Percentiles rank a stretch among this genome's conserved stretches.
These are phyloP conservation scores for Sinonovacula constricta DNA, from an alignment of 1,140 invertebrate species.

Conservation along the genomic window DNA sequence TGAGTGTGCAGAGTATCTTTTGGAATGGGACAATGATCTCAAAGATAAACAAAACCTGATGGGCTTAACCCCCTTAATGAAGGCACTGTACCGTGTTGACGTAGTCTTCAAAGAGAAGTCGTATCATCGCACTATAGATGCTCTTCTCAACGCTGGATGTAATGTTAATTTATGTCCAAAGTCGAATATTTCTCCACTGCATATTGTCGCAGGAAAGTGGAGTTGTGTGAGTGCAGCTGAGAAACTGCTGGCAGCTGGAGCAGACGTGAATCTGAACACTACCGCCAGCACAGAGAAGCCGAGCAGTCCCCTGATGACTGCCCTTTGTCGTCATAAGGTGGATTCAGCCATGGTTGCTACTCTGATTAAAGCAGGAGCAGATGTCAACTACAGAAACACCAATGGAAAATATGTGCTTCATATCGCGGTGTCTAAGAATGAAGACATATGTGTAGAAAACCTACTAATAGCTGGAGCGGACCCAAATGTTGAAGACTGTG, in stretches of 20 bases:
- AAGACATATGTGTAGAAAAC: constrained; percentile 57
- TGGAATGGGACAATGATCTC: constrained; percentile 43
- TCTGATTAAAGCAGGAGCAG: constrained; percentile 62
- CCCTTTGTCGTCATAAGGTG: constrained; percentile 50
- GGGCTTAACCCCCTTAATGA: constrained; percentile 63
- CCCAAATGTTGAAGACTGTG: constrained; percentile 54
- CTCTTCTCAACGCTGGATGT: constrained; percentile 54
- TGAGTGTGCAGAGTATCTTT: constrained; percentile 54
- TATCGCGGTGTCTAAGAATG: constrained; percentile 63
- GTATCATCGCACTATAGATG: constrained; percentile 59
- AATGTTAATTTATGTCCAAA: constrained; percentile 61
- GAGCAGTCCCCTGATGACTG: constrained; percentile 57
- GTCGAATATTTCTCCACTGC: constrained; percentile 59
- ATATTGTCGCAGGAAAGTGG: constrained; percentile 59
- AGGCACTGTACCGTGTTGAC: constrained; percentile 59
- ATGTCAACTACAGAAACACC: constrained; percentile 53
- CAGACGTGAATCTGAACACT: constrained; percentile 60
- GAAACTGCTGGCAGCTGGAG: constrained; percentile 57
- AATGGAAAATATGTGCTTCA: constrained; percentile 57
- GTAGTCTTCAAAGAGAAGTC: constrained; percentile 48
- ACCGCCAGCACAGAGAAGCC: constrained; percentile 43
- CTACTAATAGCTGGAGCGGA: constrained; percentile 60
- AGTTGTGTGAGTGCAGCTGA: constrained; percentile 40
- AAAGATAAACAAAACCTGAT: constrained; percentile 62
- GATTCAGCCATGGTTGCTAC: constrained; percentile 56